These are phyloP conservation scores for Hydrotaea cyrtoneurina DNA, from an alignment of 2,888 invertebrate species.

Conservation along the genomic window DNA sequence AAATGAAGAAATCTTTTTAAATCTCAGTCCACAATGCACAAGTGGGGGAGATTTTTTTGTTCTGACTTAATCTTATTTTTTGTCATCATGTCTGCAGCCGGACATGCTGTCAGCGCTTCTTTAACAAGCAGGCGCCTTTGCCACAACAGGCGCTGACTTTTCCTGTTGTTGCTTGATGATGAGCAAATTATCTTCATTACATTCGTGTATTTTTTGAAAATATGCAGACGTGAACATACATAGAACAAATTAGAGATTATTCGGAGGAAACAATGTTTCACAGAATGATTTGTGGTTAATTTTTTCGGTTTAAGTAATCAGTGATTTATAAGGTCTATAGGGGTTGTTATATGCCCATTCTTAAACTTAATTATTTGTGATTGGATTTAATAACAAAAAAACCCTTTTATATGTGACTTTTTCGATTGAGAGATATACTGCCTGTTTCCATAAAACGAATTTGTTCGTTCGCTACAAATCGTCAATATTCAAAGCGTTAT, in stretches of 20 bases:
- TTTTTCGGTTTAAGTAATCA: too few species aligned
- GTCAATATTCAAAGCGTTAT: too few species aligned
- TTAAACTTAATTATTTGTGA: too few species aligned
- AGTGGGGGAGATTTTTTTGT: conserved; percentile 20
- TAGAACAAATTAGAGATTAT: conserved; percentile 22
- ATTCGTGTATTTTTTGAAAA: background rate
- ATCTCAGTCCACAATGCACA: conserved; percentile 13
- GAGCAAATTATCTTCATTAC: conserved; percentile 28
- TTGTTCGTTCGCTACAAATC: too few species aligned
- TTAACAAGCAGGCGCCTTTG: conserved; percentile 57
- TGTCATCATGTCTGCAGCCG: conserved; percentile 51
- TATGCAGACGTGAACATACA: conserved; percentile 8
- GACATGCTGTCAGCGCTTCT: conserved; percentile 62
- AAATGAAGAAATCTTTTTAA: conserved; percentile 5
- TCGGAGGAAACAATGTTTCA: conserved; percentile 14
- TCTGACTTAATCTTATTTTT: conserved; percentile 18
- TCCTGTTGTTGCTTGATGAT: background rate
- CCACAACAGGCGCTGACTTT: background rate
- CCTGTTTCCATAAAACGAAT: too few species aligned
- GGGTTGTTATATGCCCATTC: too few species aligned
- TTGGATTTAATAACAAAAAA: too few species aligned
- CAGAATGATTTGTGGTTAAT: background rate
- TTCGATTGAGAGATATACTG: too few species aligned
- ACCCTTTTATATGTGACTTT: too few species aligned
- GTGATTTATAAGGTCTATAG: too few species aligned